Evolutionary conservation across 2,797 vertebrate species (phyloP).

Genomic region (Pseudocheirus occidentalis): DNA sequence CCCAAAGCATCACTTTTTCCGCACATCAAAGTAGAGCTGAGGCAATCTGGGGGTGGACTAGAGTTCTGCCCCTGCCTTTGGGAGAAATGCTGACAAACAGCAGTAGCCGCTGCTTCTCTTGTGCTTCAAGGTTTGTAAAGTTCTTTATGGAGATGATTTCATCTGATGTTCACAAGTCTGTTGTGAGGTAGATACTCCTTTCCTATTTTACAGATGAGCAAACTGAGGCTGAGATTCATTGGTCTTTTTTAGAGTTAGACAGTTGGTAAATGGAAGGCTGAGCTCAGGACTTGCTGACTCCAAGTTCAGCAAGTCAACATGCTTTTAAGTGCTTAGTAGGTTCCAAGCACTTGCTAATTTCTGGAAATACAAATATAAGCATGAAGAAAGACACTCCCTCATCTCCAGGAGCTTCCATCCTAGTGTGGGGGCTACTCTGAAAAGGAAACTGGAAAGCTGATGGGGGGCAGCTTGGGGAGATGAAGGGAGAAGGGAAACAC

Average conservation of each 20-base stretch:
- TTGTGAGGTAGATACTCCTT: neutral
- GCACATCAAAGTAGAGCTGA: neutral
- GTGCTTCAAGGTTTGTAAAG: neutral
- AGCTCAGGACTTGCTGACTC: too few relatives aligned
- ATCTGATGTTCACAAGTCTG: neutral
- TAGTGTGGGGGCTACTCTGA: too few relatives aligned
- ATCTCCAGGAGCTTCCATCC: too few relatives aligned
- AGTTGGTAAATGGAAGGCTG: neutral
- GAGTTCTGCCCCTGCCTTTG: neutral
- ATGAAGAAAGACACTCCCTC: too few relatives aligned
- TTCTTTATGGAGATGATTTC: neutral
- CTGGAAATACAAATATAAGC: too few relatives aligned
- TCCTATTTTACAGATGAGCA: neutral
- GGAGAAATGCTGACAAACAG: neutral
- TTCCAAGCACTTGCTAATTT: too few relatives aligned
- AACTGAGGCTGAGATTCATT: neutral
- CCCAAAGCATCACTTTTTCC: neutral
- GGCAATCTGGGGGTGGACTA: neutral
- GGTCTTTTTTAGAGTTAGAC: neutral
- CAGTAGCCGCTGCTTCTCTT: neutral
- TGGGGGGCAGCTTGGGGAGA: too few relatives aligned
- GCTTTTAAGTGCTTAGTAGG: too few relatives aligned
- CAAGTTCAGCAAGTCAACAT: too few relatives aligned
- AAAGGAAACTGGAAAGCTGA: too few relatives aligned
- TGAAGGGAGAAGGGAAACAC: too few relatives aligned